phyloP scores from a whole-genome alignment of 1,140 invertebrate genomes.

The Leptinotarsa undecemlineata region DNA sequence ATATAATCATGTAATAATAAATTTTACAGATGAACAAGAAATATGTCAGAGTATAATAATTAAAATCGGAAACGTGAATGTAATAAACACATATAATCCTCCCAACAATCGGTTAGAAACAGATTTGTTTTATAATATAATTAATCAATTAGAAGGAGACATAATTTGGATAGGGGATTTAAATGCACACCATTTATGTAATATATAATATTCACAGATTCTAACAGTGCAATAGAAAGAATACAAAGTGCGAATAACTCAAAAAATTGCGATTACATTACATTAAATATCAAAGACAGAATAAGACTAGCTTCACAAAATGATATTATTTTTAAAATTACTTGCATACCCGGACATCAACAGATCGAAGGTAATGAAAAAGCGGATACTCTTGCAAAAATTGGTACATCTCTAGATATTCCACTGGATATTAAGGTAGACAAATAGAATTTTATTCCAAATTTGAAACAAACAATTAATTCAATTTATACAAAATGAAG shows the following conservation, averaged over 20 bases:
- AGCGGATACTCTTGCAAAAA: conserved; percentile 25
- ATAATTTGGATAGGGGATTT: not conserved
- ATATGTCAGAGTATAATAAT: not conserved
- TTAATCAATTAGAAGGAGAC: not conserved
- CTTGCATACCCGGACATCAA: conserved; percentile 22
- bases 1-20: too few species aligned
- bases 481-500: not conserved
- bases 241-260: not conserved
- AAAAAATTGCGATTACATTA: not conserved
- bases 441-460: not conserved
- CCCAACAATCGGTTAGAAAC: not conserved
- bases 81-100: not conserved
- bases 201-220: not conserved
- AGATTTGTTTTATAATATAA: not conserved
- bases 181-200: not conserved
- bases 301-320: not conserved
- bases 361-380: conserved; percentile 17
- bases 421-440: not conserved
- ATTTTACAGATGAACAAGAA: too few species aligned
- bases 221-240: not conserved
- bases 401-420: conserved; percentile 21
- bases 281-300: not conserved
- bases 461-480: not conserved
- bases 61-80: not conserved
- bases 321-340: not conserved